Evolutionary conservation across 37 sponge, comb jelly and placozoan genomes (phyloP).

Genomic region (Theonella swinhoei): DNA sequence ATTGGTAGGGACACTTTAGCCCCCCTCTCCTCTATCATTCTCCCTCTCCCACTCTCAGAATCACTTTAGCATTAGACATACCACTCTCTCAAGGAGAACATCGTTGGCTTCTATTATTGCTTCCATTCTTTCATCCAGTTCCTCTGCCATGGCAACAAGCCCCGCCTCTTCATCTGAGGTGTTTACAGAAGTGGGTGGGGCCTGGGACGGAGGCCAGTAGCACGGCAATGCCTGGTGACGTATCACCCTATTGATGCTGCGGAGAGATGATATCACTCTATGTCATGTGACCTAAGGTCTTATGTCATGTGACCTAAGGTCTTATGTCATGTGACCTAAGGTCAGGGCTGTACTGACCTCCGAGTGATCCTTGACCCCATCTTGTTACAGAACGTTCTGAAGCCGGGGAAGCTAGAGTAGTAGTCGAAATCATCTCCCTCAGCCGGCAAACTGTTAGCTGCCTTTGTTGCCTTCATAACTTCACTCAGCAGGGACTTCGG

Average conservation of each 20-base stretch:
- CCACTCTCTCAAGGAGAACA: constrained; percentile 82
- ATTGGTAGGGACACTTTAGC: not conserved
- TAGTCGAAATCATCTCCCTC: constrained; percentile 87
- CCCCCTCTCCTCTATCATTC: too few species aligned
- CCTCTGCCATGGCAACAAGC: not conserved
- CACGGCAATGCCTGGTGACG: constrained; percentile 57
- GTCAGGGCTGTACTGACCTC: not conserved
- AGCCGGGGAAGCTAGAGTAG: constrained; percentile 77
- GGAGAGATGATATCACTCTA: not conserved
- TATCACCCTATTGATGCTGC: constrained; percentile 45
- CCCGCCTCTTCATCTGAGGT: constrained; percentile 42
- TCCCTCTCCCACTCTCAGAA: too few species aligned
- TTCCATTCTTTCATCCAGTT: constrained; percentile 84
- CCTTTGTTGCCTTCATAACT: constrained; percentile 56
- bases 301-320: not conserved
- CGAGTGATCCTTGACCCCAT: constrained; percentile 50
- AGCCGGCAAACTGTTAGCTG: constrained; percentile 64
- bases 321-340: not conserved
- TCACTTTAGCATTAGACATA: too few species aligned
- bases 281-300: not conserved
- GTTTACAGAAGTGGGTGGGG: not conserved
- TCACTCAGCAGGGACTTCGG: constrained; percentile 38
- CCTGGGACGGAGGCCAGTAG: constrained; percentile 41
- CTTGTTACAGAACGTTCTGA: constrained; percentile 60
- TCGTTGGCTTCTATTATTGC: constrained; percentile 89